phyloP scores from a whole-genome alignment of 2,113 vertebrate species.

The Platysteira castanea region DNA sequence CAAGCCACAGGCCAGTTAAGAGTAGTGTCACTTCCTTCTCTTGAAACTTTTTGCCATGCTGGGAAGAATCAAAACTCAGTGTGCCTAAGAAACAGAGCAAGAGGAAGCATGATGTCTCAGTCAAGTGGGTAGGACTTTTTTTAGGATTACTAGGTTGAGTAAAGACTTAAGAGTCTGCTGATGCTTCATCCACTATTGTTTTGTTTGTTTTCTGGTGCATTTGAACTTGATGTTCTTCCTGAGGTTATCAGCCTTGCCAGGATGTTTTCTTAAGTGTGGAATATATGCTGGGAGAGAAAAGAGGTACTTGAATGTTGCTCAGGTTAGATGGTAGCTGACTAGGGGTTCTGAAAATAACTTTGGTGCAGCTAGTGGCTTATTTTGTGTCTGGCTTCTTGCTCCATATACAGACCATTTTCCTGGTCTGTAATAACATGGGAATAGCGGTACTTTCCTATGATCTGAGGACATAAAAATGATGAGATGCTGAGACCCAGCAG shows the following conservation, averaged over 20 bases:
- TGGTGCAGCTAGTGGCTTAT: not conserved
- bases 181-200: not conserved
- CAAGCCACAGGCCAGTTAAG: not conserved
- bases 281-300: not conserved
- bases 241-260: not conserved
- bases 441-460: not conserved
- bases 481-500: not conserved
- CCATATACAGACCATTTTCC: not conserved
- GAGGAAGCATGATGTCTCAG: conserved; percentile 4
- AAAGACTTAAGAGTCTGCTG: not conserved
- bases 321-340: not conserved
- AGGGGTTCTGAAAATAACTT: not conserved
- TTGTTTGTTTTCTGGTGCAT: not conserved
- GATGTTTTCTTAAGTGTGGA: not conserved
- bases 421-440: not conserved
- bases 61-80: not conserved
- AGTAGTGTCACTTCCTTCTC: conserved; percentile 51
- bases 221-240: not conserved
- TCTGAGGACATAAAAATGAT: not conserved
- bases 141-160: not conserved
- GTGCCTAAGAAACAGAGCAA: not conserved
- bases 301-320: not conserved
- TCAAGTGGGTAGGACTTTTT: not conserved
- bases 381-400: not conserved
- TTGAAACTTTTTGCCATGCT: not conserved